Evolutionary conservation across 2,797 vertebrate genomes (phyloP).

Genomic region (Girardinus metallicus): DNA sequence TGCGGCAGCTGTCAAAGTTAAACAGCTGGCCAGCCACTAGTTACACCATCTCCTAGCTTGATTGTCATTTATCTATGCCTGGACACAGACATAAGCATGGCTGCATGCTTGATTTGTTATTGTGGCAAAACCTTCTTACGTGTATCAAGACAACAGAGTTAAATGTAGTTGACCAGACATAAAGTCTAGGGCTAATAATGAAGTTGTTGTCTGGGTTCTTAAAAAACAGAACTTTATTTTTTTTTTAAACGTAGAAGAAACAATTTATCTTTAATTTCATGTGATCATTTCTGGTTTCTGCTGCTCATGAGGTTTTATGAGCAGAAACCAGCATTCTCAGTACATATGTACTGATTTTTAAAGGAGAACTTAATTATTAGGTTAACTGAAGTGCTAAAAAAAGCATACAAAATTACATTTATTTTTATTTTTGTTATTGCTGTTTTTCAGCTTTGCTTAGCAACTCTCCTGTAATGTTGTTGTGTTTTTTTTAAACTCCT

Average conservation of each 20-base stretch:
- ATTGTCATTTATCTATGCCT: conserved; percentile 70
- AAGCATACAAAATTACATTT: no score
- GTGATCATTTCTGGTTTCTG: neutral
- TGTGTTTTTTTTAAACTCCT: no score
- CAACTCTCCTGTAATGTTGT: no score
- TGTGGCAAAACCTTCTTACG: conserved; percentile 17
- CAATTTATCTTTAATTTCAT: neutral
- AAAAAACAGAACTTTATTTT: no score
- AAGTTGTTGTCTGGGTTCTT: conserved; percentile 56
- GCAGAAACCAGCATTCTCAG: neutral
- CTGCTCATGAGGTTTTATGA: neutral
- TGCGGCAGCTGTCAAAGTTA: conserved; percentile 72
- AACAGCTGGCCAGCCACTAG: conserved; percentile 73
- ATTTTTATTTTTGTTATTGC: no score
- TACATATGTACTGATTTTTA: no score
- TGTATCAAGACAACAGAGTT: conserved; percentile 57
- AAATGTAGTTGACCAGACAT: conserved; percentile 62
- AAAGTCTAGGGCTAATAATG: conserved; percentile 68
- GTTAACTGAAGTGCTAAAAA: no score
- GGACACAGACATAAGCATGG: conserved; percentile 11
- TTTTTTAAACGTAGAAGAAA: neutral
- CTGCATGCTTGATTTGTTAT: neutral
- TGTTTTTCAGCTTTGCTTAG: no score
- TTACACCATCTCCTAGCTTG: conserved; percentile 56
- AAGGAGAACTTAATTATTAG: no score